phyloP scores from a whole-genome alignment of 2,797 vertebrate genomes.

The Malurus splendens region DNA sequence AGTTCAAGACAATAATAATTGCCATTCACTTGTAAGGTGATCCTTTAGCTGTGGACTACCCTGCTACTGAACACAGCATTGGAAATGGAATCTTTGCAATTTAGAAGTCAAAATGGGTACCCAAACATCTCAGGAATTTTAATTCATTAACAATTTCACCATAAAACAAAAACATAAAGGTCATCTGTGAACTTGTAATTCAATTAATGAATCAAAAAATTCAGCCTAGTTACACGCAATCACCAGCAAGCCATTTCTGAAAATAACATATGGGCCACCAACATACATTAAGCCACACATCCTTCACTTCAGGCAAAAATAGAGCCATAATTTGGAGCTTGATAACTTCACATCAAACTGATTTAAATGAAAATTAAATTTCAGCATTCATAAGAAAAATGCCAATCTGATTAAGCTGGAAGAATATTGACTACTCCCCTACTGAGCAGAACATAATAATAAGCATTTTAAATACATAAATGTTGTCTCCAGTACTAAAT shows the following conservation, averaged over 20 bases:
- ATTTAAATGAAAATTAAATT: not conserved
- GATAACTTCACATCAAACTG: not conserved
- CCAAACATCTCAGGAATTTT: not conserved
- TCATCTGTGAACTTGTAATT: not conserved
- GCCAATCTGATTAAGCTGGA: accelerated
- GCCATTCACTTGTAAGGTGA: not conserved
- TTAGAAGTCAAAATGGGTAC: not conserved
- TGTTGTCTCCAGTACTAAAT: not conserved
- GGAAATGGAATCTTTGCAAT: not conserved
- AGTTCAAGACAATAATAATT: not conserved
- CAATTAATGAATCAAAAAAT: not conserved
- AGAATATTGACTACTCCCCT: not conserved
- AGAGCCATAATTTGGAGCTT: not conserved
- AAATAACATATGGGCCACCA: not conserved
- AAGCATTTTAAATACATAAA: not conserved
- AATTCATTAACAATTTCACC: not conserved
- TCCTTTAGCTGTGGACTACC: not conserved
- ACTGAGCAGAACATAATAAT: not conserved
- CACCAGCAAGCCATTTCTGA: not conserved
- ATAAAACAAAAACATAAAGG: not conserved
- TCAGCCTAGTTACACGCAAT: not conserved
- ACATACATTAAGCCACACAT: not conserved
- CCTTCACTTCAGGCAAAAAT: not conserved
- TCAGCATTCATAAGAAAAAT: not conserved
- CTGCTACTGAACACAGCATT: not conserved